phyloP scores from a whole-genome alignment of 2,113 vertebrate species.

The Actenoides hombroni region DNA sequence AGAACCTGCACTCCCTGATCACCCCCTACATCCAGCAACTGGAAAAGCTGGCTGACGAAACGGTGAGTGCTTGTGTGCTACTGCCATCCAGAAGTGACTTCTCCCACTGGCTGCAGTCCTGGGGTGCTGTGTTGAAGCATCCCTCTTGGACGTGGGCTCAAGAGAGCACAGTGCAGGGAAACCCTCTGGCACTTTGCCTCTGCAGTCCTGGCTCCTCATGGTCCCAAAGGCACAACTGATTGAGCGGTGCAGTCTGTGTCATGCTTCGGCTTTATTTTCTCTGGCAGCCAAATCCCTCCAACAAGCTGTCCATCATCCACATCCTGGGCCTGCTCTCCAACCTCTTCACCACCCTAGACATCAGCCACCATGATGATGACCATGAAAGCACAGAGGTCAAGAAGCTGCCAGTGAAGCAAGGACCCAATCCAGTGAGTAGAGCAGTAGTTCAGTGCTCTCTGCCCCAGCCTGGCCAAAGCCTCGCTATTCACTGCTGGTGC shows the following conservation, averaged over 20 bases:
- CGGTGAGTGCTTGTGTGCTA: slow-evolving; percentile 70
- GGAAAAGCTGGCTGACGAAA: slow-evolving; percentile 95
- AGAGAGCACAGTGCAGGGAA: neutral
- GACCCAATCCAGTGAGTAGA: slow-evolving; percentile 93
- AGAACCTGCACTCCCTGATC: slow-evolving; percentile 96
- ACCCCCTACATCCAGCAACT: slow-evolving; percentile 98
- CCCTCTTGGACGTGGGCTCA: neutral
- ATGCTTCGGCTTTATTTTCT: slow-evolving; percentile 23
- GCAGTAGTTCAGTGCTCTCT: accelerated
- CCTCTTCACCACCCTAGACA: slow-evolving; percentile 95
- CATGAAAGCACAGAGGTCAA: slow-evolving; percentile 88
- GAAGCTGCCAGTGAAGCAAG: slow-evolving; percentile 85
- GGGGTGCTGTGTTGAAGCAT: neutral
- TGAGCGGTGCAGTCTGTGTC: neutral
- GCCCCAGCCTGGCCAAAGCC: neutral
- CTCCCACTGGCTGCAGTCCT: neutral
- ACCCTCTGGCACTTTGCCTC: neutral
- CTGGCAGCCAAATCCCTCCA: slow-evolving; percentile 94
- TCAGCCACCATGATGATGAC: slow-evolving; percentile 96
- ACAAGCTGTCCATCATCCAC: slow-evolving; percentile 97
- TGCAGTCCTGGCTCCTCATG: neutral
- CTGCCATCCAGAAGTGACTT: neutral
- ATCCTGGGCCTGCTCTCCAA: slow-evolving; percentile 97
- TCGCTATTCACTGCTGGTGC: neutral
- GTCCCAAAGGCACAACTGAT: neutral